Conservation (phyloP, 2,888 invertebrate species). For the Dicranocentrus wangi region DNA sequence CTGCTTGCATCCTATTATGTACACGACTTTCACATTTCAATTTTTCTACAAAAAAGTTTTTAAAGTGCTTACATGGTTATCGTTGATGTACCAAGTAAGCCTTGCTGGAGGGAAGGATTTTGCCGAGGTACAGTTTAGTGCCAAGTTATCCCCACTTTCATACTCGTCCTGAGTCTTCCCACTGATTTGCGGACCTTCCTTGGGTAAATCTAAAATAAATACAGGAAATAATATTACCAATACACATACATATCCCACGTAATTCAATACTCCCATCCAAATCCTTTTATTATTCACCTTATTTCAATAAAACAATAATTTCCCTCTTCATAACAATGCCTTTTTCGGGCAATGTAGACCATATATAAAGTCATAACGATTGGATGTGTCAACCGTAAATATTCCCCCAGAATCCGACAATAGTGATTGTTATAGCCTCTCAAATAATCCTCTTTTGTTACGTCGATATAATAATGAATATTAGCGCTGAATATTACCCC, state of each 20-base stretch:
- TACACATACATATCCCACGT: neutral
- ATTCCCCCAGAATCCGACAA: neutral
- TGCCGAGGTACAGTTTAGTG: conserved; percentile 70
- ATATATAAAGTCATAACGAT: conserved; percentile 2
- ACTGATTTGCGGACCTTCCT: conserved; percentile 71
- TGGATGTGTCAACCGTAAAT: conserved; percentile 14
- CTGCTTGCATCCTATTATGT: neutral
- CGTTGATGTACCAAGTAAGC: conserved; percentile 72
- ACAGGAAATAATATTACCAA: neutral
- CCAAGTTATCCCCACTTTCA: conserved; percentile 70
- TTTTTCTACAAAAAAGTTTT: conserved; percentile 5
- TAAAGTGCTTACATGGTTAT: conserved; percentile 67
- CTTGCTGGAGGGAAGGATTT: conserved; percentile 71
- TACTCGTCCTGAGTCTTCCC: conserved; percentile 71
- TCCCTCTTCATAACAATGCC: too few relatives aligned
- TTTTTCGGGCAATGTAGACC: too few relatives aligned
- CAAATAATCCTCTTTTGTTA: neutral
- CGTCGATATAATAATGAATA: conserved; percentile 5
- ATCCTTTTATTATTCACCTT: neutral
- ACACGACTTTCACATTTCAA: neutral
- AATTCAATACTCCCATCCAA: neutral
- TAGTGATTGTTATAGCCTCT: neutral
- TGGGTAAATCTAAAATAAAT: conserved; percentile 70
- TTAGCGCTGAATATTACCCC: too few relatives aligned
- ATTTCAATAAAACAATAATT: conserved; percentile 21